A percentile compares a stretch with the other conserved stretches of the same genome.
Evolutionary conservation across 2,888 invertebrate species (phyloP).

Genomic region (Clivina fossor): DNA sequence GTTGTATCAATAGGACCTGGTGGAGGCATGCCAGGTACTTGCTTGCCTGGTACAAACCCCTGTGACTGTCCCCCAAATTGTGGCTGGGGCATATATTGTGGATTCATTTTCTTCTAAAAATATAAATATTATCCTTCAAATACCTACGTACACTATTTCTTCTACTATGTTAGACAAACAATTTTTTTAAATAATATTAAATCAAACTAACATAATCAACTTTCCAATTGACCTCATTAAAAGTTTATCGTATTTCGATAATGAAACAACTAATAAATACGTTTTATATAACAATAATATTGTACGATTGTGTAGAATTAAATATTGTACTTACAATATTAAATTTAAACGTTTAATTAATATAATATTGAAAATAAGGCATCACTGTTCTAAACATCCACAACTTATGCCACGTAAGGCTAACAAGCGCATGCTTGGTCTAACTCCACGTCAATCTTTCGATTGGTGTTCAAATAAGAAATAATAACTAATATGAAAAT

Average conservation of each 20-base stretch:
- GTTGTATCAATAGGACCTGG: conserved; percentile 19
- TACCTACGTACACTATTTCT: background rate
- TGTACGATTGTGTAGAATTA: background rate
- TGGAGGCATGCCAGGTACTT: conserved; percentile 25
- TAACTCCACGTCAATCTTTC: conserved; percentile 54
- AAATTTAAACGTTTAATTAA: conserved; percentile 27
- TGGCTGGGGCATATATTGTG: conserved; percentile 54
- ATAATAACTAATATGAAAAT: too few species aligned
- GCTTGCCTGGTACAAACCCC: conserved; percentile 19
- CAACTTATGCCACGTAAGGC: conserved; percentile 62
- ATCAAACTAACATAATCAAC: too few species aligned
- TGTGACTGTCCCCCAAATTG: conserved; percentile 30
- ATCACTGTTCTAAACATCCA: conserved; percentile 42
- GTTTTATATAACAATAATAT: background rate
- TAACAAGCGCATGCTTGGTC: conserved; percentile 58
- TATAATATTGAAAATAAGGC: conserved; percentile 42
- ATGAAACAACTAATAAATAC: background rate
- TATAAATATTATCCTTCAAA: conserved; percentile 32
- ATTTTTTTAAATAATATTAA: background rate
- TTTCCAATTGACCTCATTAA: conserved; percentile 18
- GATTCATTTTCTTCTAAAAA: conserved; percentile 54
- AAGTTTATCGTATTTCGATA: conserved; percentile 16
- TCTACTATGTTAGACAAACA: background rate
- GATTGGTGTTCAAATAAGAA: conserved; percentile 21
- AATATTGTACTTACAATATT: conserved; percentile 17